phyloP scores from a whole-genome alignment of 30 jellyfish, hydroid and myxozoan species.

The Hydractinia symbiolongicarpus region DNA sequence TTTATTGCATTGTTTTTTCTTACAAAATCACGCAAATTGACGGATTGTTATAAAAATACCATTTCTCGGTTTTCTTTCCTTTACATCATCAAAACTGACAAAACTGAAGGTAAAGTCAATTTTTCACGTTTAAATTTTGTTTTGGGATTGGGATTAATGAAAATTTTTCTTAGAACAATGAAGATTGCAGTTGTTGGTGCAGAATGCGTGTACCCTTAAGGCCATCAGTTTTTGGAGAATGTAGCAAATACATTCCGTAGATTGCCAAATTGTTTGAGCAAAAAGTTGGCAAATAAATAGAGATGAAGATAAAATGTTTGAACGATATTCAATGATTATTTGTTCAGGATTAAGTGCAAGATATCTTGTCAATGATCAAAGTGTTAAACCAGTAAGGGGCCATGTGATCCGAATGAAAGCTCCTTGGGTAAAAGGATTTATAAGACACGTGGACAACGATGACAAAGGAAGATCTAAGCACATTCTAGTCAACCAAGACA shows the following conservation, averaged over 20 bases:
- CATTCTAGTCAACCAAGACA: conserved; percentile 39
- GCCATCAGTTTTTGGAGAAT: no score
- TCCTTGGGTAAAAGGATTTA: conserved; percentile 59
- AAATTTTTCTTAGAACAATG: neutral
- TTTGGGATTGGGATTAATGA: no score
- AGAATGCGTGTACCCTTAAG: no score
- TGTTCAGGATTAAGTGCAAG: conserved; percentile 78
- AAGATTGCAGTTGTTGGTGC: conserved; percentile 75
- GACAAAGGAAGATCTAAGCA: conserved; percentile 18
- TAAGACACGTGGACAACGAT: neutral
- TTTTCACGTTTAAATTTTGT: no score
- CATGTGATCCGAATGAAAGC: conserved; percentile 75
- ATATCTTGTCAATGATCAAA: conserved; percentile 41
- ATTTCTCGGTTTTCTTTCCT: no score
- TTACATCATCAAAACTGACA: no score
- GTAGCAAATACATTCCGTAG: conserved; percentile 3
- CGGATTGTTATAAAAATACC: no score
- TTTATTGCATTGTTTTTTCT: no score
- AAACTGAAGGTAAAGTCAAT: no score
- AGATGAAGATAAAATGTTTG: conserved; percentile 30
- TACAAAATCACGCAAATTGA: no score
- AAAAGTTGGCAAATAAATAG: conserved; percentile 41
- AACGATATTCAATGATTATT: conserved; percentile 42
- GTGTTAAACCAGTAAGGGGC: conserved; percentile 63
- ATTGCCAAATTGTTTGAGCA: conserved; percentile 16